Evolutionary conservation across 2,113 vertebrate genomes (phyloP).

Genomic region (Cygnus buccinator): DNA sequence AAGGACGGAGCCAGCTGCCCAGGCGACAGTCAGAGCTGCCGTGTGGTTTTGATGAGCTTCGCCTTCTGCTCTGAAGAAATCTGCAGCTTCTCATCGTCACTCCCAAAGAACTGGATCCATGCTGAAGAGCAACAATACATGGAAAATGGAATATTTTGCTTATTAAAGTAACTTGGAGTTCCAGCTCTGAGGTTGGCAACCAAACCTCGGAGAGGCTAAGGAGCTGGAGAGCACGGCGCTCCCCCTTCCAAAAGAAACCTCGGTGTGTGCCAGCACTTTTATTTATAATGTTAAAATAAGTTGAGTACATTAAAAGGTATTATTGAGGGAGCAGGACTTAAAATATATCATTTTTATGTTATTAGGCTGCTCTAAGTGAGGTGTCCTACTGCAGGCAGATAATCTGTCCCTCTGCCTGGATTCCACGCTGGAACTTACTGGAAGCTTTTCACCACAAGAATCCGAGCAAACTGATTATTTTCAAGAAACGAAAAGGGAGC

Average conservation of each 20-base stretch:
- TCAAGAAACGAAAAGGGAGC: slow-evolving; percentile 51
- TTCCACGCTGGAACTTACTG: slow-evolving; percentile 62
- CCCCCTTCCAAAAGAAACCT: slow-evolving; percentile 64
- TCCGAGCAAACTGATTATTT: slow-evolving; percentile 50
- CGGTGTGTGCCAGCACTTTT: slow-evolving; percentile 35
- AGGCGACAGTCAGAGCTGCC: background rate
- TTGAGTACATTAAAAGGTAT: slow-evolving; percentile 46
- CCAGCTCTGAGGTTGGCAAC: slow-evolving; percentile 58
- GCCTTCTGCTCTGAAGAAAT: slow-evolving; percentile 13
- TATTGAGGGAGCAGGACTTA: slow-evolving; percentile 19
- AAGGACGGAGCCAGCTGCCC: background rate
- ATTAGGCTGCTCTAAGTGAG: slow-evolving; percentile 37
- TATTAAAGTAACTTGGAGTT: slow-evolving; percentile 44
- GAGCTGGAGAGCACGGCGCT: slow-evolving; percentile 29
- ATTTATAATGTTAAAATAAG: slow-evolving; percentile 59
- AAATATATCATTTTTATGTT: slow-evolving; percentile 53
- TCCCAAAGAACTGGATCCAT: slow-evolving; percentile 12
- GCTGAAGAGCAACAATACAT: slow-evolving; percentile 30
- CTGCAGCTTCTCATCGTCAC: background rate
- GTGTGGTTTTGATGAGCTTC: background rate
- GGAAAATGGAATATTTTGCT: slow-evolving; percentile 64
- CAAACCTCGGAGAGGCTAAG: slow-evolving; percentile 20
- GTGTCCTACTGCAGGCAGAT: slow-evolving; percentile 47
- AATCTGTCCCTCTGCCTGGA: slow-evolving; percentile 36
- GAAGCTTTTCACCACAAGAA: slow-evolving; percentile 67